Base-by-base conservation (phyloP, 2,113 vertebrate species). In the Podarcis raffonei region DNA sequence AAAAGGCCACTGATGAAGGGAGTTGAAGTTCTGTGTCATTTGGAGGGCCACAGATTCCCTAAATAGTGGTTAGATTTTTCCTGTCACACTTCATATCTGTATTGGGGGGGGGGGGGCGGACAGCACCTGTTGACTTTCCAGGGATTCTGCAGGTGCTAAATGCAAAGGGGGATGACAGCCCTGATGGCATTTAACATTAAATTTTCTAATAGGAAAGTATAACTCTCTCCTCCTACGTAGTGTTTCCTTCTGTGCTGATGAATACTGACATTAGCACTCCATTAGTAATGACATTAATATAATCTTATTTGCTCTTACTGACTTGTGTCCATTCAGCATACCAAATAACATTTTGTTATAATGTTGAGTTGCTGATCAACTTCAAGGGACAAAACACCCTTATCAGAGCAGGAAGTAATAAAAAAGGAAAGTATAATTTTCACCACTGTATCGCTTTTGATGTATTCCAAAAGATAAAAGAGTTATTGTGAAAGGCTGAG, bases 241-340 rank as follows among this genome's bases (percentile, higher is more conserved):
- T 4, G 0, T 87, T 93, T 94, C 83, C 37, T 88, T 92, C 87
- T 90, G 81, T 90, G 92, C 65, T 88, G 89, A 94, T 30, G 1
- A 93, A 91, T 62, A 85, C 1, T 89, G 89, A 83, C 87, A 89
- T 90, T 87, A 91, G 80, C 90, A 66, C 62, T 88, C 91, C 93
- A 86, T 91, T 91, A 90, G 62, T 59, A 91, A 37, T 74, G 89
- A 94, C 90, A 91, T 27, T 57, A 87, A 71, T 53, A 83, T 72
- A 88, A 92, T 81, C 90, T 91, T 68, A 83, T 32, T 89, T 94
- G 62, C 20, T 92, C 87, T 91, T 94, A 76, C 83, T 93, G 39
- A 65, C 57, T 66, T 83, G 88, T 76, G 37, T 82, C 42, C 42
- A 88, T 82, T 88, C 62, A 77, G 59, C 87, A 82, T 42, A 87